phyloP scores from a whole-genome alignment of 1,140 invertebrate species.

The Papilio dardanus region DNA sequence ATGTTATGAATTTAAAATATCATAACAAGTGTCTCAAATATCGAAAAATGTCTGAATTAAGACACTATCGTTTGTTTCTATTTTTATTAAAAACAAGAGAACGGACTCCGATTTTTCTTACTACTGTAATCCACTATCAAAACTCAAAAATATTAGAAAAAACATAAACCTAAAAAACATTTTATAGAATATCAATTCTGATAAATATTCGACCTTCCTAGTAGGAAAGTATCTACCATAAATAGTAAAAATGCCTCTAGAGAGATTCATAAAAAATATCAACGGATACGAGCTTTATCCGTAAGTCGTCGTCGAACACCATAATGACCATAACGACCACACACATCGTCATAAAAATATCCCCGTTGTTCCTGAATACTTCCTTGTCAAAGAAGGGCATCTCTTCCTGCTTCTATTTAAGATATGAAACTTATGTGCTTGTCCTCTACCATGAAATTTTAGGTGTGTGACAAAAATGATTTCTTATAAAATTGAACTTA shows the following conservation, averaged over 20 bases:
- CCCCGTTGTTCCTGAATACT: slow-evolving; percentile 55
- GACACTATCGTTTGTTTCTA: no score
- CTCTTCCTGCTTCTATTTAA: slow-evolving; percentile 9
- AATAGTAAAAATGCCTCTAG: slow-evolving; percentile 41
- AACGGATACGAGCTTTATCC: slow-evolving; percentile 49
- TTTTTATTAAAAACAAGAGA: no score
- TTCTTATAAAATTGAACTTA: no score
- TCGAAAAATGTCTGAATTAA: no score
- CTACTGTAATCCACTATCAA: neutral
- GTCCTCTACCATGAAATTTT: no score
- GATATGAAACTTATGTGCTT: neutral
- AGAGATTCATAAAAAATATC: slow-evolving; percentile 39
- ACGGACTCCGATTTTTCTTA: no score
- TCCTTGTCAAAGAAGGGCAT: neutral
- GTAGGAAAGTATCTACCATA: neutral
- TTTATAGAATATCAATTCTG: neutral
- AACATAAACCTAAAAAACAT: neutral
- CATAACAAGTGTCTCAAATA: no score
- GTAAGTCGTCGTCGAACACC: slow-evolving; percentile 43
- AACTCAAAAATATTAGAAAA: slow-evolving; percentile 10
- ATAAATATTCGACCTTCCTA: neutral
- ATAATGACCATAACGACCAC: slow-evolving; percentile 54
- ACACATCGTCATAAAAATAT: slow-evolving; percentile 61
- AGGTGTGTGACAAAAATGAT: no score
- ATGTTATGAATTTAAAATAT: no score